Conservation (phyloP, 2,113 vertebrate genomes). For the Gobius niger region DNA sequence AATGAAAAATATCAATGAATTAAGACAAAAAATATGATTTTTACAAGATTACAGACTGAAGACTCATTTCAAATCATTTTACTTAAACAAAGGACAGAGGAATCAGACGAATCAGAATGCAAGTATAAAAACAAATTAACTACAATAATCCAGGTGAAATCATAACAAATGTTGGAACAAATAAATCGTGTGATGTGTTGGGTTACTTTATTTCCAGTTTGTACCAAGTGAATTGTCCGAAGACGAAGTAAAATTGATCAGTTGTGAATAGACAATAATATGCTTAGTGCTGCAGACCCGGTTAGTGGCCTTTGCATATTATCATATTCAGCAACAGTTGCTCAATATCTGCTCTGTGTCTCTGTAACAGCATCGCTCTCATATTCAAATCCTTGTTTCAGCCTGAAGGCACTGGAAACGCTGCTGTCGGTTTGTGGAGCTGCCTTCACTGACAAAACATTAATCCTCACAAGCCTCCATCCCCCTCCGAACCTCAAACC, state of each 20-base stretch:
- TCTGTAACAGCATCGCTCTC: slow-evolving; percentile 49
- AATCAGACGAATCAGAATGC: too few relatives aligned
- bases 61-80: too few relatives aligned
- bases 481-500: slow-evolving; percentile 49
- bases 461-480: slow-evolving; percentile 57
- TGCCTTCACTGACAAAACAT: slow-evolving; percentile 62
- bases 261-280: slow-evolving; percentile 10
- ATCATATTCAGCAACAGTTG: slow-evolving; percentile 27
- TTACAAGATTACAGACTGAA: too few relatives aligned
- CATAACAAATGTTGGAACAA: too few relatives aligned
- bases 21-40: too few relatives aligned
- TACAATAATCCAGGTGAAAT: background rate
- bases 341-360: slow-evolving; percentile 17
- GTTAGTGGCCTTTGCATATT: slow-evolving; percentile 33
- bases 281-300: slow-evolving; percentile 20
- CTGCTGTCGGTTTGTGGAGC: slow-evolving; percentile 66
- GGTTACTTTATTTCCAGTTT: background rate
- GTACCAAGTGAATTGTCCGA: slow-evolving; percentile 4
- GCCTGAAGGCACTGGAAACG: slow-evolving; percentile 55
- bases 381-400: slow-evolving; percentile 55
- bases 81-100: too few relatives aligned
- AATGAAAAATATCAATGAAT: too few relatives aligned
- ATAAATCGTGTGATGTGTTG: too few relatives aligned
- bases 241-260: background rate
- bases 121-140: background rate